Percentiles rank a stretch among this genome's conserved stretches.
These are phyloP conservation scores for Myiotriccus ornatus DNA, from an alignment of 2,797 vertebrate genomes.

Conservation along the genomic window DNA sequence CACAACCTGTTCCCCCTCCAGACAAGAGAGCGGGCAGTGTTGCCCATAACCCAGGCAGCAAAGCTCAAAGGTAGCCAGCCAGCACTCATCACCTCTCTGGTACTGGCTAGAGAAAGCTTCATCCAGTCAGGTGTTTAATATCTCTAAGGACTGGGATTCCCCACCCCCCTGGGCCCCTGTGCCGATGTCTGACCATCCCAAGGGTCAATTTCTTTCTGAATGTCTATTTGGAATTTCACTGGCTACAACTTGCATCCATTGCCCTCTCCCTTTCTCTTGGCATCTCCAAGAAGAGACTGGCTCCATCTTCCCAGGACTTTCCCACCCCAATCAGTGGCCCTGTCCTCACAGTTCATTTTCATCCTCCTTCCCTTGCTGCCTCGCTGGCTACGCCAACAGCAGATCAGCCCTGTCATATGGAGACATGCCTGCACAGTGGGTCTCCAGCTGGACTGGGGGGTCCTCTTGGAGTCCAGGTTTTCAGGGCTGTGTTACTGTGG, in stretches of 20 bases:
- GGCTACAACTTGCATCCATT: neutral
- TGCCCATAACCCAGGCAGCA: neutral
- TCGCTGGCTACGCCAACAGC: neutral
- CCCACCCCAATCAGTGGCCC: neutral
- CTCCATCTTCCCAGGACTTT: neutral
- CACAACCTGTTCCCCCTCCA: neutral
- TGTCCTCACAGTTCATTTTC: neutral
- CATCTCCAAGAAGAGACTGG: neutral
- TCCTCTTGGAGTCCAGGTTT: neutral
- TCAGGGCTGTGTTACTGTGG: neutral
- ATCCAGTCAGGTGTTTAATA: neutral
- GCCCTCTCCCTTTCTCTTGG: neutral
- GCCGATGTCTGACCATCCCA: neutral
- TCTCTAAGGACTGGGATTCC: neutral
- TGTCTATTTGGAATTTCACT: neutral
- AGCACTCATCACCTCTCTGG: neutral
- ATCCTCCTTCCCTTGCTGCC: neutral
- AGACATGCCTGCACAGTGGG: neutral
- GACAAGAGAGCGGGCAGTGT: neutral
- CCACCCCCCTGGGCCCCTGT: neutral
- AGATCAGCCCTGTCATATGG: neutral
- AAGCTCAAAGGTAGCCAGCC: neutral
- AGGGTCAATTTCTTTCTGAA: neutral
- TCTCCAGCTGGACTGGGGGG: neutral
- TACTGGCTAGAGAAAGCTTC: neutral